Evolutionary conservation across 2,888 invertebrate species (phyloP).

Genomic region (Drepanosiphum platanoidis): DNA sequence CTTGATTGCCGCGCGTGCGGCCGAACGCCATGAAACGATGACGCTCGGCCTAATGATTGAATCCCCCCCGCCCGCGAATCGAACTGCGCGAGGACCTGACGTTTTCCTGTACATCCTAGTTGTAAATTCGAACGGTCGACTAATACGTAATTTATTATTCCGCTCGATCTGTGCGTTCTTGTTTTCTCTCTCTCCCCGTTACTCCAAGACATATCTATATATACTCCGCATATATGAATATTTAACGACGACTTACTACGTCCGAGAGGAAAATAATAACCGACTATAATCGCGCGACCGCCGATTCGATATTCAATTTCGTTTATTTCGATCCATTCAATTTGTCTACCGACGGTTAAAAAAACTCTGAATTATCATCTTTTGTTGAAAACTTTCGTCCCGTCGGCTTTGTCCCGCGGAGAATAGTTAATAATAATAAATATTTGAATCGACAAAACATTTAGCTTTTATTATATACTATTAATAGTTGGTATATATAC

Average conservation of each 20-base stretch:
- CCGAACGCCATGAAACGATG: not conserved
- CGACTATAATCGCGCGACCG: too few species aligned
- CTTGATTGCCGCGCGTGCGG: not conserved
- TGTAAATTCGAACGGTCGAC: not conserved
- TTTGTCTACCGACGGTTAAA: too few species aligned
- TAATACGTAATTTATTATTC: not conserved
- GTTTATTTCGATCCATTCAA: too few species aligned
- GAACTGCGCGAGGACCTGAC: not conserved
- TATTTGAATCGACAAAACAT: not conserved
- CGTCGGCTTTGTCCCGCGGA: too few species aligned
- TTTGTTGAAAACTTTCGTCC: too few species aligned
- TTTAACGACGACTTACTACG: too few species aligned
- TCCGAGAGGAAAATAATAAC: too few species aligned
- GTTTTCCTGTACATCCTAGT: not conserved
- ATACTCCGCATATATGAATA: not conserved
- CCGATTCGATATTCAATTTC: too few species aligned
- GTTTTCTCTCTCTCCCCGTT: not conserved
- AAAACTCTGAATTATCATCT: too few species aligned
- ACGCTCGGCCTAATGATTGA: not conserved
- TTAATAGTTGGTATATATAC: too few species aligned
- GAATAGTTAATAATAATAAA: too few species aligned
- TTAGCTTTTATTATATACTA: not conserved
- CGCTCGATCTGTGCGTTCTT: not conserved
- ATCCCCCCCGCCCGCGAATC: not conserved
- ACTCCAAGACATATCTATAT: not conserved